These are phyloP conservation scores for Dermatemys mawii DNA, from an alignment of 2,113 vertebrate genomes.

Conservation along the genomic window DNA sequence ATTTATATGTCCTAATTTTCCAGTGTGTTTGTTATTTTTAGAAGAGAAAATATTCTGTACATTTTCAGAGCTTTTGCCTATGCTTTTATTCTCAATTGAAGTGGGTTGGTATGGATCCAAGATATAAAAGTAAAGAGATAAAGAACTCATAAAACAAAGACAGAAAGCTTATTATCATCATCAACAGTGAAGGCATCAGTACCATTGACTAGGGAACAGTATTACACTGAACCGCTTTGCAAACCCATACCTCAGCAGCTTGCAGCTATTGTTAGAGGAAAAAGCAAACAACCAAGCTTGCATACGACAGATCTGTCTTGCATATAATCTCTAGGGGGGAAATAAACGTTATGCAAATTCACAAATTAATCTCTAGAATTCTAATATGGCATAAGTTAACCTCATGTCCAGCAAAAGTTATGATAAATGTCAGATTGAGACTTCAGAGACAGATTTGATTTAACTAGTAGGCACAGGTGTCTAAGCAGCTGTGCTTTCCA, in stretches of 20 bases:
- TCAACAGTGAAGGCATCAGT: not conserved
- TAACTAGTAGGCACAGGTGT: constrained; percentile 6
- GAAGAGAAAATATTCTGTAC: too few species aligned
- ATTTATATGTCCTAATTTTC: not conserved
- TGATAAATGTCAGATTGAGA: constrained; percentile 1
- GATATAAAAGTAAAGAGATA: not conserved
- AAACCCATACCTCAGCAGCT: not conserved
- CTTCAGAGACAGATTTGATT: not conserved
- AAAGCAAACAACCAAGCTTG: not conserved
- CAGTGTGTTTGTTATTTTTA: not conserved
- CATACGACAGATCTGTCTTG: not conserved
- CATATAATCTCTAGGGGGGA: not conserved
- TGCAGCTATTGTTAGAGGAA: not conserved
- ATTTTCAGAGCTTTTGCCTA: fast-evolving
- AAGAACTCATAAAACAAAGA: not conserved
- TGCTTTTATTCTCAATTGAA: not conserved
- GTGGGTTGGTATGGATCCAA: not conserved
- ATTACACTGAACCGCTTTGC: not conserved
- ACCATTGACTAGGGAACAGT: not conserved
- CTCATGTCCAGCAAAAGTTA: constrained; percentile 16
- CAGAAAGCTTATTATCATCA: not conserved
- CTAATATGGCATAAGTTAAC: not conserved
- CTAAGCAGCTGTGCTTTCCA: constrained; percentile 29
- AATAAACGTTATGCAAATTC: not conserved
- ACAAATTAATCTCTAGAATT: constrained; percentile 8